Evolutionary conservation across 2,797 vertebrate species (phyloP), one percentile per base, ranked within the genome.

Genomic region (Psittacula derbiana): DNA sequence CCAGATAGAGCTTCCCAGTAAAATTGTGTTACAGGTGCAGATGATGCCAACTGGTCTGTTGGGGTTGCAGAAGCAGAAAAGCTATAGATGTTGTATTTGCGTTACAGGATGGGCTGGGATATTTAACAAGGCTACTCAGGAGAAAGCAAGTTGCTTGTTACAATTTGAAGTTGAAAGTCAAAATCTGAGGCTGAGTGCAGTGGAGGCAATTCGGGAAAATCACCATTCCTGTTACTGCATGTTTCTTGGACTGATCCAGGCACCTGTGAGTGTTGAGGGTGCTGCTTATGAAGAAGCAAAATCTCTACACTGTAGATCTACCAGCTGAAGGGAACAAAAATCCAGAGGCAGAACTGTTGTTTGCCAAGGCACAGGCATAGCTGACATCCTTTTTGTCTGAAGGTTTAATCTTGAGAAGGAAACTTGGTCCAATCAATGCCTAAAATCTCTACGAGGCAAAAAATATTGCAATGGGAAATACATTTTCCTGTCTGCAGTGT

Each of bases 381-480:
- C 58, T 93, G 81, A 80, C 55, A 84, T 80, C 24, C 33, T 86
- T 88, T 21, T 79, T 58, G 49, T 69, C 81, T 87, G 67, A 38
- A 62, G 78, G 50, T 94, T 95, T 97, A 86, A 94, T 95, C 69
- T 95, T 21, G 83, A 95, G 95, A 66, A 93, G 88, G 64, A 84
- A 94, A 82, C n/a, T 80, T 33, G 41, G 30, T 79, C 70, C 88
- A 91, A 97, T 97, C 87, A 93, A 89, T 93, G 95, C 88, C 65
- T 88, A 92, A 97, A 97, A 97, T 96, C 90, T 97, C 87, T 88
- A 65, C 23, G 11, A 97, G 93, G 95, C 80, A 97, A 97, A 94
- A 97, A 80, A 90, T 74, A 95, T 92, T 92, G 96, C 86, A 84
- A 67, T 92, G 79, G 91, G 88, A 97, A 97, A 98, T 95, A 86